phyloP scores from a whole-genome alignment of 2,797 vertebrate genomes.

The Sphaeramia orbicularis region DNA sequence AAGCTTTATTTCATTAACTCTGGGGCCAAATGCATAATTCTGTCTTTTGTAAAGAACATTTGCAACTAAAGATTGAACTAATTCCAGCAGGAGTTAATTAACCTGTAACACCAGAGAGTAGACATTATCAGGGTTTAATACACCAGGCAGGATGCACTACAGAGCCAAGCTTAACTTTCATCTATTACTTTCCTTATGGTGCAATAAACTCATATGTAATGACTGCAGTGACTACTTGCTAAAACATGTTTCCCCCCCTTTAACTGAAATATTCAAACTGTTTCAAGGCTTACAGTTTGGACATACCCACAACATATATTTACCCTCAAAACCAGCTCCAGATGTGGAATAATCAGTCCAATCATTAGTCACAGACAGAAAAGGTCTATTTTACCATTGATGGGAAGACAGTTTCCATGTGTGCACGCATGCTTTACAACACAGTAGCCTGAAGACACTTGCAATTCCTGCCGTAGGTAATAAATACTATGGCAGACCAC shows the following conservation, averaged over 20 bases:
- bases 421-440: slow-evolving; percentile 50
- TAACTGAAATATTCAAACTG: slow-evolving; percentile 34
- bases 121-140: slow-evolving; percentile 22
- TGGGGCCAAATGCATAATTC: slow-evolving; percentile 36
- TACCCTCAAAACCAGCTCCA: slow-evolving; percentile 75
- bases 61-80: slow-evolving; percentile 8
- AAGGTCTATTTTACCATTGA: slow-evolving; percentile 49
- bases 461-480: slow-evolving; percentile 6
- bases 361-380: slow-evolving; percentile 67
- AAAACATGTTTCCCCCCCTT: slow-evolving; percentile 21
- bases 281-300: slow-evolving; percentile 60
- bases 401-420: slow-evolving; percentile 69
- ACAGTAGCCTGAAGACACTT: slow-evolving; percentile 58
- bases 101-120: slow-evolving; percentile 5
- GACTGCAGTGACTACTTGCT: slow-evolving; percentile 1
- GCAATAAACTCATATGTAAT: slow-evolving; percentile 14
- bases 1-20: slow-evolving; percentile 60
- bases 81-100: background rate
- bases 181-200: slow-evolving; percentile 20
- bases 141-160: slow-evolving; percentile 24
- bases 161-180: slow-evolving; percentile 8
- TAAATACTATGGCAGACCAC: slow-evolving; percentile 27
- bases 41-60: slow-evolving; percentile 19
- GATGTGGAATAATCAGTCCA: slow-evolving; percentile 76
- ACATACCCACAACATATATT: slow-evolving; percentile 67